These are phyloP conservation scores for Gnathonemus echidnorhynchus DNA, from an alignment of 2,113 vertebrate genomes.

Conservation along the genomic window DNA sequence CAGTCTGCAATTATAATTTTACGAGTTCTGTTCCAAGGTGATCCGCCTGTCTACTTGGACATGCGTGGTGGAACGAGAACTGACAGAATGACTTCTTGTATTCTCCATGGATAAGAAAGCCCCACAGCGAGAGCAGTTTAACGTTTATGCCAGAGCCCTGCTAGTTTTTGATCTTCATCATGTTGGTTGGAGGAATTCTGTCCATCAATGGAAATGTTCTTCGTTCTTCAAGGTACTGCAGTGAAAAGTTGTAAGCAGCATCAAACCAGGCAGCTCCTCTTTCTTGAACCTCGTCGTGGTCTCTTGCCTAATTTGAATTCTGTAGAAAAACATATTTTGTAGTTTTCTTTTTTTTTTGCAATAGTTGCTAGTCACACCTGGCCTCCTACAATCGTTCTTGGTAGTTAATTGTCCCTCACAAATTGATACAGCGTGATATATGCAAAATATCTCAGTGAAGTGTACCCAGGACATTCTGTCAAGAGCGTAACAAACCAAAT, in stretches of 20 bases:
- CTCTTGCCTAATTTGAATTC: neutral
- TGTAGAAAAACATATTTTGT: neutral
- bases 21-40: constrained; percentile 4
- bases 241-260: neutral
- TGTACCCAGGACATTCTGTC: neutral
- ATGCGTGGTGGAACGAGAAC: neutral
- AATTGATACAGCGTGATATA: neutral
- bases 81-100: constrained; percentile 13
- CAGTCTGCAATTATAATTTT: constrained; percentile 22
- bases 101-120: constrained; percentile 31
- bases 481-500: neutral
- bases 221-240: neutral
- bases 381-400: neutral
- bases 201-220: neutral
- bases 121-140: neutral
- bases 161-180: neutral
- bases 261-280: neutral
- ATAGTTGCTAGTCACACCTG: neutral
- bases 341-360: neutral
- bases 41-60: constrained; percentile 10
- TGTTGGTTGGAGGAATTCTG: neutral
- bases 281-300: neutral
- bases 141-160: neutral
- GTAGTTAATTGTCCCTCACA: neutral
- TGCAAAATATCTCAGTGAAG: neutral